Percentiles rank a stretch among this genome's conserved stretches.
phyloP scores from a whole-genome alignment of 64 coral and sea anemone species.

The Catalaphyllia jardinei region DNA sequence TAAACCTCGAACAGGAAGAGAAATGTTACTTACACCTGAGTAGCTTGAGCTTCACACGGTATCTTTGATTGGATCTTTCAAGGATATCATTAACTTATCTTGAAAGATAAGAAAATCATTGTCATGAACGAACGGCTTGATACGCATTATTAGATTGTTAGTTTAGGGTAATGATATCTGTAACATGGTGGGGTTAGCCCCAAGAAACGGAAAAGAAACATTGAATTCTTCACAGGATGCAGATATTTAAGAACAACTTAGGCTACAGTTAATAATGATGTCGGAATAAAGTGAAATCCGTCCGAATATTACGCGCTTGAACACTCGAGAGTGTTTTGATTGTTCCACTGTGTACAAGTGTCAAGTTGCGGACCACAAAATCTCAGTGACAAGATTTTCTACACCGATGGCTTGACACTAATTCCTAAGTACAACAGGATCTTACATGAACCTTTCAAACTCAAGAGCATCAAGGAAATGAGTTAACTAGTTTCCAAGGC shows the following conservation, averaged over 20 bases:
- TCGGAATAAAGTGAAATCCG: neutral
- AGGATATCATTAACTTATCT: neutral
- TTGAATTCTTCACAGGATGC: neutral
- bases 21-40: neutral
- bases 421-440: slow-evolving; percentile 16
- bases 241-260: slow-evolving; percentile 5
- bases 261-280: neutral
- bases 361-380: neutral
- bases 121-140: neutral
- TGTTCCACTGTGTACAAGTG: neutral
- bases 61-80: neutral
- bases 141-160: neutral
- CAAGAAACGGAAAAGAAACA: neutral
- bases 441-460: neutral
- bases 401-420: slow-evolving; percentile 1
- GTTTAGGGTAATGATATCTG: neutral
- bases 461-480: neutral
- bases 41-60: neutral
- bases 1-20: neutral
- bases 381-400: neutral
- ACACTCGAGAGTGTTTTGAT: neutral
- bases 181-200: neutral
- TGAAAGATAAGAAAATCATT: slow-evolving; percentile 14
- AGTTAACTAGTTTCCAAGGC: neutral
- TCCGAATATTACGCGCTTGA: neutral